Evolutionary conservation across 2,888 invertebrate species (phyloP).

Genomic region (Lissonota sp.): DNA sequence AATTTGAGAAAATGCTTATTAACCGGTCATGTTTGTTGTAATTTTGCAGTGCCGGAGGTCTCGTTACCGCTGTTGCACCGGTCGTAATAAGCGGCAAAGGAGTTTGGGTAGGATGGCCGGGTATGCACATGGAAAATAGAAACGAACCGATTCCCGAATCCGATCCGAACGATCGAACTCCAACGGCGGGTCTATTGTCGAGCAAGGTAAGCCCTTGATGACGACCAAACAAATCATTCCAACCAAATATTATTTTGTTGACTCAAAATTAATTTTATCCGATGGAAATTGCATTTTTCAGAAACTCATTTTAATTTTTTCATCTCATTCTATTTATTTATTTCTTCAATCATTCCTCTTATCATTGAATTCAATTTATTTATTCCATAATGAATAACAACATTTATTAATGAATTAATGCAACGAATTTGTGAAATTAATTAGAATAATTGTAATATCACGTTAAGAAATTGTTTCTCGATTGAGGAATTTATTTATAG

Average conservation of each 20-base stretch:
- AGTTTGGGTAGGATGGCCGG: slow-evolving; percentile 97
- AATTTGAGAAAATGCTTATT: background rate
- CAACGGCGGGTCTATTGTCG: slow-evolving; percentile 93
- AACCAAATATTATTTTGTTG: background rate
- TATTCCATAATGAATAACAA: too few species aligned
- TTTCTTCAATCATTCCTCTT: background rate
- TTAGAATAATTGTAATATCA: too few species aligned
- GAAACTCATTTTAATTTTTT: background rate
- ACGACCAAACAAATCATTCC: background rate
- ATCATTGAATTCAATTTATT: too few species aligned
- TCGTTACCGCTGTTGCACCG: slow-evolving; percentile 96
- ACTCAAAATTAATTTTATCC: too few species aligned
- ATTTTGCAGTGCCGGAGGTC: slow-evolving; percentile 91
- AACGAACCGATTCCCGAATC: slow-evolving; percentile 94
- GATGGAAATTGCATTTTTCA: too few species aligned
- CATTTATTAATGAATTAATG: too few species aligned
- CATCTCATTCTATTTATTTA: slow-evolving; percentile 4
- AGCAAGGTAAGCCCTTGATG: slow-evolving; percentile 87
- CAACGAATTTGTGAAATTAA: too few species aligned
- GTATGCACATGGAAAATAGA: slow-evolving; percentile 91
- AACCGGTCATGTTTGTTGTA: slow-evolving; percentile 8
- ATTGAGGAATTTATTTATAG: too few species aligned
- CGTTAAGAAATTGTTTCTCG: too few species aligned
- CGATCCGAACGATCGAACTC: slow-evolving; percentile 93
- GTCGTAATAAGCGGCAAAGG: slow-evolving; percentile 94